Base-by-base conservation (phyloP, 2,113 vertebrate species). In the Uria aalge region DNA sequence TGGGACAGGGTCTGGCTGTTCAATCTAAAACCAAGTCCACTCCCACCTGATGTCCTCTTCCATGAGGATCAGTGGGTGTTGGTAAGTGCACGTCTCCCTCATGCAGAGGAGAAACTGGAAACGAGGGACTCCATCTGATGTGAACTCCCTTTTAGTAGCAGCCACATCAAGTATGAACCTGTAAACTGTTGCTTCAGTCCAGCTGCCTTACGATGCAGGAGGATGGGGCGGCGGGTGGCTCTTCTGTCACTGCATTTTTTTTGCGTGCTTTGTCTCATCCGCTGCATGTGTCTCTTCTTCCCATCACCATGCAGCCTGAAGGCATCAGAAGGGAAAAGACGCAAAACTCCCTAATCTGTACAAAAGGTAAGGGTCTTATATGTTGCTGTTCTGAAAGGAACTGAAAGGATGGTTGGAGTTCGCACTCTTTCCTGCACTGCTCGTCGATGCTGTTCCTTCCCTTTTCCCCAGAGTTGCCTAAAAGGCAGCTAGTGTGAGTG, bases 301-400 rank as follows among this genome's bases (percentile, higher is more conserved):
- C 19, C 50, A 36, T 40, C 11, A 10, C 59, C 57, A 18, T 36
- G 52, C 69, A 98, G 97, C 88, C 97, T 40, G 97, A 98, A 97
- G 98, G 98, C 38, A 88, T 97, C 64, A 87, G 87, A 89, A 97
- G 79, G 52, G 96, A 98, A 69, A 93, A 87, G 47, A 97, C 97
- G 5, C 96, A 97, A 63, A 96, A 93, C 64, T 93, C 73, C n/a
- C 79, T 98, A 14, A 83, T 97, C 66, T 98, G 97, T 56, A 91
- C 91, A 29, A 82, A 95, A 92, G 96, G 97, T 98, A 94, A 94
- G 84, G 8, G 8, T 32, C 32, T 56, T 63, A 20, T 1, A 27
- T 17, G 15, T 4, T 11, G 1, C 34, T 82, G 16, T 48, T 24
- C 50, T 72, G 27, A 56, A 45, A 90, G 53, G 22, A 76, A 52